A percentile compares a stretch with the other conserved stretches of the same genome.
Evolutionary conservation across 2,113 vertebrate species (phyloP).

Genomic region (Taxidea taxus): DNA sequence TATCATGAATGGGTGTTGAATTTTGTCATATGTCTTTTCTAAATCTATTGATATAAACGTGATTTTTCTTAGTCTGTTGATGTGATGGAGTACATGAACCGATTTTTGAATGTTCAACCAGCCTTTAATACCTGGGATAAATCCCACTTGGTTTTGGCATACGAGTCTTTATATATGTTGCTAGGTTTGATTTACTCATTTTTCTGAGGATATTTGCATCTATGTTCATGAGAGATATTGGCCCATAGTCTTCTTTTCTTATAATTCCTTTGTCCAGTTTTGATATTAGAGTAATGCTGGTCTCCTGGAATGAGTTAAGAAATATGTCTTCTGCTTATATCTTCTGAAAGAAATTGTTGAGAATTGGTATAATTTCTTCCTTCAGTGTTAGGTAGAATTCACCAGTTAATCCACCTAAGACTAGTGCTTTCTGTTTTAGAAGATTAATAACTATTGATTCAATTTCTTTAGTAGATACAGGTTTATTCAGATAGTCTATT

Average conservation of each 20-base stretch:
- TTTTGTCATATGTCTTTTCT: not conserved
- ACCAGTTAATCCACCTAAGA: not conserved
- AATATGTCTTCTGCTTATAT: not conserved
- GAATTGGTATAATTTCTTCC: not conserved
- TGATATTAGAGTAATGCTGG: not conserved
- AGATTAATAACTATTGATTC: not conserved
- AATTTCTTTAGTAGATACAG: not conserved
- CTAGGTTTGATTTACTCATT: not conserved
- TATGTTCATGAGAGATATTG: not conserved
- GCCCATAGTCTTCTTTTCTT: not conserved
- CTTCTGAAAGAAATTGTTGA: not conserved
- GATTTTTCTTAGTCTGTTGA: not conserved
- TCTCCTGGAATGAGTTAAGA: not conserved
- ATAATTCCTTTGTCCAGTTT: not conserved
- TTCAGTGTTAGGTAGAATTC: not conserved
- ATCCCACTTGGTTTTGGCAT: not conserved
- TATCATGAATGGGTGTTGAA: not conserved
- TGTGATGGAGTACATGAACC: not conserved
- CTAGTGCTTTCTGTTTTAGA: not conserved
- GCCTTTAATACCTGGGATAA: not conserved
- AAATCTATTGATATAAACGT: not conserved
- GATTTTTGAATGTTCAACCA: not conserved
- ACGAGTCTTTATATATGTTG: not conserved
- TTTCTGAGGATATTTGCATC: not conserved
- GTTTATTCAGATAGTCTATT: not conserved